Evolutionary conservation across 2,888 invertebrate genomes (phyloP).

Genomic region (Ectemnius lituratus): DNA sequence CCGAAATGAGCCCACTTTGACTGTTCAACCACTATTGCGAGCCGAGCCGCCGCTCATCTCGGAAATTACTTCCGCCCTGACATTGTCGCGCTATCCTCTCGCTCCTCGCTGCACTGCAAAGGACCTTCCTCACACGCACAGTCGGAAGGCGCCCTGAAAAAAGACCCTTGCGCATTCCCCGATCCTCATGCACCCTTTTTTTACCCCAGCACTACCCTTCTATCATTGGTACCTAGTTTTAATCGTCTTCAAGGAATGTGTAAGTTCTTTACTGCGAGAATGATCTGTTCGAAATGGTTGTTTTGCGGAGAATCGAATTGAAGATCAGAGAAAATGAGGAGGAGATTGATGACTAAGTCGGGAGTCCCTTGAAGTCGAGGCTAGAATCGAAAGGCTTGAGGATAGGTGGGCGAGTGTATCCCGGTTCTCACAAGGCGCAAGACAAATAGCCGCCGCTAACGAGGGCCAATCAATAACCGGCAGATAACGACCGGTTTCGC

Average conservation of each 20-base stretch:
- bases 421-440: conserved; percentile 70
- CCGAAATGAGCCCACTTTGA: conserved; percentile 77
- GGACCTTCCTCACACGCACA: conserved; percentile 42
- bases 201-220: too few relatives aligned
- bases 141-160: conserved; percentile 49
- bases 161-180: conserved; percentile 46
- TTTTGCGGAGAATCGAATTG: neutral
- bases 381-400: conserved; percentile 15
- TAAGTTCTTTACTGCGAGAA: too few relatives aligned
- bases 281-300: neutral
- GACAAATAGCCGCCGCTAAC: conserved; percentile 69
- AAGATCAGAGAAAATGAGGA: neutral
- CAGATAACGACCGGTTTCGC: conserved; percentile 73
- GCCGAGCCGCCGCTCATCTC: conserved; percentile 72
- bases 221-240: too few relatives aligned
- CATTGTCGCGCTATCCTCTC: conserved; percentile 62
- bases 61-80: conserved; percentile 77
- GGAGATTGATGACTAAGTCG: neutral
- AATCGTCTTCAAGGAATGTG: too few relatives aligned
- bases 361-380: conserved; percentile 3
- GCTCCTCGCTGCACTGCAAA: conserved; percentile 52
- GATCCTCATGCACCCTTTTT: too few relatives aligned
- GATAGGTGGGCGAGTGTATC: conserved; percentile 52
- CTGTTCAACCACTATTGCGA: conserved; percentile 77
- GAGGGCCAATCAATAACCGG: conserved; percentile 74